Evolutionary conservation across 2,888 invertebrate genomes (phyloP).

Genomic region (Prionchulus punctatus): DNA sequence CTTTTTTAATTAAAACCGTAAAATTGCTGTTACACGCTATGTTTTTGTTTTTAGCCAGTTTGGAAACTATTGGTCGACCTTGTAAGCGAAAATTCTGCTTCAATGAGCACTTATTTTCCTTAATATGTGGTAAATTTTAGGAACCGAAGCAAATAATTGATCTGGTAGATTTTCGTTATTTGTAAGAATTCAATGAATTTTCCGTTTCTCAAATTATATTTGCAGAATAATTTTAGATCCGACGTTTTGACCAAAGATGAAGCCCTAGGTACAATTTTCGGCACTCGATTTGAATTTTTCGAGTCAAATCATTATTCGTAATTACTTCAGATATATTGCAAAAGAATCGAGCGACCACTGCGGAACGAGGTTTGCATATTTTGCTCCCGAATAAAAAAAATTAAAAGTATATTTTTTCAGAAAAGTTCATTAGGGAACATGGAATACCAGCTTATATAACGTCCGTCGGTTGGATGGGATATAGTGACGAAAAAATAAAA

Average conservation of each 20-base stretch:
- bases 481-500: constrained; percentile 56
- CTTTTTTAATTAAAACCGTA: no score
- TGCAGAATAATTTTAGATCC: constrained; percentile 44
- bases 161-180: constrained; percentile 64
- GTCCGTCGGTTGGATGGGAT: constrained; percentile 63
- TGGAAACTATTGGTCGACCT: constrained; percentile 70
- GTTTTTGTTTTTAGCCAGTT: constrained; percentile 43
- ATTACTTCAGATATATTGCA: neutral
- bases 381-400: neutral
- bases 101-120: constrained; percentile 1
- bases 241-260: constrained; percentile 67
- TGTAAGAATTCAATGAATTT: constrained; percentile 33
- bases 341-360: neutral
- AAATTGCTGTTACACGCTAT: no score
- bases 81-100: constrained; percentile 22
- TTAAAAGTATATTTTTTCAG: no score
- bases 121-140: constrained; percentile 9
- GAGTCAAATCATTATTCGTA: no score
- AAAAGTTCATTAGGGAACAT: constrained; percentile 45
- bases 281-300: no score
- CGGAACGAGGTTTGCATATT: neutral
- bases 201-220: no score
- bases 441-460: constrained; percentile 79
- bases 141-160: constrained; percentile 67
- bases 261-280: constrained; percentile 53